Evolutionary conservation across 2,888 invertebrate genomes (phyloP), one percentile per base, ranked within the genome.

Genomic region (Zhuqinia jingwanae): DNA sequence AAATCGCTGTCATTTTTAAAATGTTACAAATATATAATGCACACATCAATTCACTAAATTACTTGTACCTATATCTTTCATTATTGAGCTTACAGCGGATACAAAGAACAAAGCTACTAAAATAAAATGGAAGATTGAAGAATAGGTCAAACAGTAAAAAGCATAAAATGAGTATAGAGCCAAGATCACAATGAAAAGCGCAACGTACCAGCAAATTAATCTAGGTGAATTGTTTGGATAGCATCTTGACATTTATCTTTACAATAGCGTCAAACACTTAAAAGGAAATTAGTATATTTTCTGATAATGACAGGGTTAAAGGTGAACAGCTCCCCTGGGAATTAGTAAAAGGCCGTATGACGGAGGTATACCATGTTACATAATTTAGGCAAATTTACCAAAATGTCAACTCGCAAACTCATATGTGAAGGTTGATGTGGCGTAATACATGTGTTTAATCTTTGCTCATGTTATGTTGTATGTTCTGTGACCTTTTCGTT

Each of bases 311-410:
- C 68, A 68, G 56, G 15, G n/a, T 15, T 15, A 90, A 90, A 88
- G 88, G 88, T 88, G 82, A 90, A 90, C 73, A 45, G 56, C 25
- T 90, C 90, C 89, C 90, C 60, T 78, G 90, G 90, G 90, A 90
- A 90, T 90, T 89, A 30, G 20, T 56, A 27, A 1, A 6, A 36
- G 36, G n/a, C 42, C 2, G 15, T n/a, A 50, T 5, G n/a, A 27
- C 11, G 11, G n/a, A n/a, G n/a, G n/a, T n/a, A n/a, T 65, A 1
- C 13, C 60, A 42, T 20, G 27, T 47, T 47, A 47, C 11, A 53
- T 53, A 53, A 22, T 25, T 27, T 60, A n/a, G n/a, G n/a, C n/a
- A n/a, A n/a, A 36, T 63, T 63, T 30, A n/a, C n/a, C 36, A 3
- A 68, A 68, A 68, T 68, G 65, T 25, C 65, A 45, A 68, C 20